Conservation (phyloP, 2,797 vertebrate genomes). For the Cryptoprocta ferox region DNA sequence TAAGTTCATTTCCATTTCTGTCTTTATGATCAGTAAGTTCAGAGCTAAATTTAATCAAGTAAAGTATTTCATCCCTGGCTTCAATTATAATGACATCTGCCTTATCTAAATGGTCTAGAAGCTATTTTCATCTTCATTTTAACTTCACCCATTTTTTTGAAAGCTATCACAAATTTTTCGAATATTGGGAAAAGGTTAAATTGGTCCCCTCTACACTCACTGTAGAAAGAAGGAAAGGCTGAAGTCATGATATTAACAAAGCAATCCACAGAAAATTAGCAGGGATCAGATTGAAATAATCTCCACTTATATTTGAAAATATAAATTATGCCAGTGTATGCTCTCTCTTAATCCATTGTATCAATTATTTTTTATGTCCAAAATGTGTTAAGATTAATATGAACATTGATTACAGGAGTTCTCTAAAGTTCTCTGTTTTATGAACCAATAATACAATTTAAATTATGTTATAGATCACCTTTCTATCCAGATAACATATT, state of each 20-base stretch:
- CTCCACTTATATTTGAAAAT: not conserved
- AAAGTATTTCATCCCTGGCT: conserved; percentile 53
- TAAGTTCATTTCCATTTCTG: conserved; percentile 59
- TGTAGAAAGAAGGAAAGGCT: not conserved
- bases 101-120: conserved; percentile 49
- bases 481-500: not conserved
- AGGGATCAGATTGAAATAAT: not conserved
- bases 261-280: not conserved
- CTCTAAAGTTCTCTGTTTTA: not conserved
- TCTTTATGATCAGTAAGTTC: conserved; percentile 30
- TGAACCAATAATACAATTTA: not conserved
- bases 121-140: conserved; percentile 62
- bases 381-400: not conserved
- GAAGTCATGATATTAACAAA: not conserved
- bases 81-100: conserved; percentile 64
- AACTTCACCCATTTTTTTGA: conserved; percentile 45
- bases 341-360: not conserved
- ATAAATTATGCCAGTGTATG: not conserved
- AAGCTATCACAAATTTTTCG: conserved; percentile 52
- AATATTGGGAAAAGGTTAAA: conserved; percentile 40
- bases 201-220: not conserved
- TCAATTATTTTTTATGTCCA: not conserved
- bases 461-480: not conserved
- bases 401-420: not conserved
- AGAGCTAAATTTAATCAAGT: conserved; percentile 64